Evolutionary conservation across 2,888 invertebrate species (phyloP), one percentile per base, ranked within the genome.

Genomic region (Drosophila pseudotalamancana): DNA sequence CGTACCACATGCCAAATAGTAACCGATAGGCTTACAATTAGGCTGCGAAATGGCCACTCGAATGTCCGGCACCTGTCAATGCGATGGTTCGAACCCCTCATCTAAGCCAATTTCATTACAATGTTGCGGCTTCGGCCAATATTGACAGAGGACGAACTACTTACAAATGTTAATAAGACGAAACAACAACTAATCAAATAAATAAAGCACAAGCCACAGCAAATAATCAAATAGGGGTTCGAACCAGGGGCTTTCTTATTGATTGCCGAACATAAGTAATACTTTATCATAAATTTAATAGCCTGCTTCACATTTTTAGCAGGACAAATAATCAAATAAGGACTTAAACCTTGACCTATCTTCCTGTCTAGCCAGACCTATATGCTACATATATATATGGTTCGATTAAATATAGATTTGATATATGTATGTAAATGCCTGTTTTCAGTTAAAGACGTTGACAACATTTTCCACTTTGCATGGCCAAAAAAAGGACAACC

Each of bases 391-490:
- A 25, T 9, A 3, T 9, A 12, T 49, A 18, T 25, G 1, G 12
- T 25, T 23, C 14, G 14, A 4, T 43, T 31, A 21, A 19, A 8
- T 0, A n/a, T 46, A n/a, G 18, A 27, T 12, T 35, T 29, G 8
- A 37, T 32, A 27, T 39, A 16, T n/a, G 27, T 2, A 25, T 8
- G 11, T n/a, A 31, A 3, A 25, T 8, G 11, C 57, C 27, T 11
- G 11, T 27, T 43, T 66, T 51, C 65, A 50, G 12, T 61, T 71
- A 51, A 74, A 77, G 74, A 57, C 63, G 66, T 63, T 66, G 66
- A 79, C 82, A 69, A 51, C 72, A 56, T 69, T 81, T 82, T 59
- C 68, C 79, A 84, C 79, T 81, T 78, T 78, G 51, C 64, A 59
- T 64, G 25, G 55, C 61, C 43, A 49, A 50, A 39, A 66, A 55